Base-by-base conservation (phyloP, 1,140 invertebrate species). In the Drosophila rufa region DNA sequence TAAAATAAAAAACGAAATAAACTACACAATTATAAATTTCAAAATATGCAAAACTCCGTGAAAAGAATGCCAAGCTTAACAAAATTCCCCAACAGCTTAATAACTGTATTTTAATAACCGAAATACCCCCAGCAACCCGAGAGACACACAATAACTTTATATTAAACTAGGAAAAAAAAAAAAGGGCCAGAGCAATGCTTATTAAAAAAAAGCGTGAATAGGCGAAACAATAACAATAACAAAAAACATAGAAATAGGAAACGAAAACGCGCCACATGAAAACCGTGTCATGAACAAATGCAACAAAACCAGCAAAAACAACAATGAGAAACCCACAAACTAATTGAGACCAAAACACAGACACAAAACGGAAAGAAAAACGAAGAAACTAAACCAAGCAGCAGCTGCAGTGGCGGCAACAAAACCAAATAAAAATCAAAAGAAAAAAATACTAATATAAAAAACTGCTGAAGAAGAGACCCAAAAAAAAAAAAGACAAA, bases 271-370 rank as follows among this genome's bases (percentile, higher is more conserved):
- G 83, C 80, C 84, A 83, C 73, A 87, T 89, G 69, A 75, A 89
- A 89, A 89, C 84, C 77, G 78, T 89, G 84, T 89, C 84, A 89
- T 89, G 84, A 89, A 89, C 84, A 89, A 89, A 89, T 89, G 73
- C 84, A 89, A 89, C 78, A 78, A 84, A 68, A 73, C 47, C 67
- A 79, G 78, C 79, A 86, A 53, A 77, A 86, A 75, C 74, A 71
- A 59, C 60, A 85, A 86, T 70, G 53, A 74, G 36, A 85, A 70
- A 68, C 67, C 50, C 69, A 68, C 47, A 75, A 75, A 73, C 68
- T 73, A 73, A 73, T 73, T 73, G 69, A 73, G 69, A 73, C 69
- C 65, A 83, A 70, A 56, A 78, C 36, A 68, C 53, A 68, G 43
- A 71, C 65, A 50, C 67, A 71, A 73, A 73, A 71, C 69, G 66